Percentiles rank a stretch among this genome's conserved stretches.
Conservation (phyloP, 2,113 vertebrate species). For the Dipodomys ordii region DNA sequence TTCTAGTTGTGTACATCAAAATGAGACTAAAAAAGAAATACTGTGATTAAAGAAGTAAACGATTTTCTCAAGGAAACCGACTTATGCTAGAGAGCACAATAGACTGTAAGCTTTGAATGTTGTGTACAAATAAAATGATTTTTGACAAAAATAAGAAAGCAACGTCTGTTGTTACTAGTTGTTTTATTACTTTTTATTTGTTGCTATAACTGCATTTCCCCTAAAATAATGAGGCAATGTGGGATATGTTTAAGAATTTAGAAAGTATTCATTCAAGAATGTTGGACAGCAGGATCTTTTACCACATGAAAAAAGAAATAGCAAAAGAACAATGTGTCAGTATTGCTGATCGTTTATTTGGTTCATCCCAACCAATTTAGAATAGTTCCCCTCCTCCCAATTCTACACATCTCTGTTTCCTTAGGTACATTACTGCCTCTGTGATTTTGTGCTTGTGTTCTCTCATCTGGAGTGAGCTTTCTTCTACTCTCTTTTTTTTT, state of each 20-base stretch:
- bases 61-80: background rate
- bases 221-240: too few relatives aligned
- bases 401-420: background rate
- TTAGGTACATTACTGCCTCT: background rate
- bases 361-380: background rate
- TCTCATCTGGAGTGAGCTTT: background rate
- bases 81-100: background rate
- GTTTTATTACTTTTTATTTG: conserved; percentile 14
- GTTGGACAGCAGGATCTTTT: background rate
- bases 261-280: conserved; percentile 2
- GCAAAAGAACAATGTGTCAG: background rate
- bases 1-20: background rate
- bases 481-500: background rate
- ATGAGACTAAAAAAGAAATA: background rate
- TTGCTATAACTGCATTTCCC: background rate
- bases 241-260: background rate
- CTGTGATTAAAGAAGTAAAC: conserved; percentile 12
- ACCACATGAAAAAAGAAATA: background rate
- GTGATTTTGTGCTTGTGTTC: background rate
- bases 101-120: background rate
- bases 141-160: conserved; percentile 5
- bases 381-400: background rate
- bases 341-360: background rate
- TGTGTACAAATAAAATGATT: background rate
- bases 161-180: conserved; percentile 12